A percentile compares a stretch with the other conserved stretches of the same genome.
Conservation (phyloP, 1,140 invertebrate species). For the Sarcophaga peregrina region DNA sequence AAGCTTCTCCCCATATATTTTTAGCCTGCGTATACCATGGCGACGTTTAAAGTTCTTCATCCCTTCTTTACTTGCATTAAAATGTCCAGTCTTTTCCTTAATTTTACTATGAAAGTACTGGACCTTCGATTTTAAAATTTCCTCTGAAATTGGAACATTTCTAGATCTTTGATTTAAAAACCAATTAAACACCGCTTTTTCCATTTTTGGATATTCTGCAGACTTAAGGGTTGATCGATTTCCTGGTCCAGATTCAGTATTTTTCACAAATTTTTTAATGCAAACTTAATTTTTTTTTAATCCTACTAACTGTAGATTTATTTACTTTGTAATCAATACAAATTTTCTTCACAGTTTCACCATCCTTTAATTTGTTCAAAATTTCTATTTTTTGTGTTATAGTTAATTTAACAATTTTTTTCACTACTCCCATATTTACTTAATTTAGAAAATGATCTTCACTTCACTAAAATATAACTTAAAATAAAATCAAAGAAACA, state of each 20-base stretch:
- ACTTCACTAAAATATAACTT: too few species aligned
- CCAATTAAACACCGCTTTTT: too few species aligned
- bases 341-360: background rate
- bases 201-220: background rate
- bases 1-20: background rate
- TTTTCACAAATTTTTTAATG: too few species aligned
- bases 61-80: background rate
- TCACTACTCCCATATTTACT: too few species aligned
- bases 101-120: background rate
- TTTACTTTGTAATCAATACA: background rate
- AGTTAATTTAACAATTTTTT: too few species aligned
- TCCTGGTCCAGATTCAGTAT: too few species aligned
- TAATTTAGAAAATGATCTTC: too few species aligned
- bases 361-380: background rate
- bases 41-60: background rate
- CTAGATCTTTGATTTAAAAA: background rate
- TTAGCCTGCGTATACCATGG: conserved; percentile 2
- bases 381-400: background rate
- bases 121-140: background rate
- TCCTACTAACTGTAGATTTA: background rate
- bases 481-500: too few species aligned
- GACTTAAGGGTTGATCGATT: too few species aligned
- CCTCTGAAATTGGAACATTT: too few species aligned
- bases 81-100: too few species aligned
- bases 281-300: too few species aligned